Evolutionary conservation across 2,888 invertebrate species (phyloP).

Genomic region (Eubasilissa splendida): DNA sequence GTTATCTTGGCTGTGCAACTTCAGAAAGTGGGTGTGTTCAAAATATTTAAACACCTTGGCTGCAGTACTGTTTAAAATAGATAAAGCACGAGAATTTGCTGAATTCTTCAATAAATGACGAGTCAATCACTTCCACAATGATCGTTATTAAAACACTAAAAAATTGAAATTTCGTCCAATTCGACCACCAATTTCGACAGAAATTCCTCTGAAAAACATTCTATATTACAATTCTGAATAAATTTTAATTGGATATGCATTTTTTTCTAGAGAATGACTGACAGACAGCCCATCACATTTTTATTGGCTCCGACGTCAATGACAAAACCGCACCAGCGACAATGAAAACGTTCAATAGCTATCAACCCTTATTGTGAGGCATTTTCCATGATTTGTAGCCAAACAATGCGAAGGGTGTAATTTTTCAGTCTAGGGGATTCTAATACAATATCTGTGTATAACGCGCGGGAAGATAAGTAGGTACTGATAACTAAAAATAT

Average conservation of each 20-base stretch:
- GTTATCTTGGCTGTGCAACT: too few relatives aligned
- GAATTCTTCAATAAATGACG: too few relatives aligned
- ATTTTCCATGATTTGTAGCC: slow-evolving; percentile 27
- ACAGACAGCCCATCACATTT: slow-evolving; percentile 8
- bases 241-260: slow-evolving; percentile 22
- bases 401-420: slow-evolving; percentile 20
- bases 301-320: slow-evolving; percentile 13
- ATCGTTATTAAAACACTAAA: not conserved
- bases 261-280: not conserved
- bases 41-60: too few relatives aligned
- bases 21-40: too few relatives aligned
- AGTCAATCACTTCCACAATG: too few relatives aligned
- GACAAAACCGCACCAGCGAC: slow-evolving; percentile 12
- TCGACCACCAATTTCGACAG: slow-evolving; percentile 14
- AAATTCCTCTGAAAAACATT: not conserved
- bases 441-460: not conserved
- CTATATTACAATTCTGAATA: slow-evolving; percentile 1
- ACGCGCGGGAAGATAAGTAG: not conserved
- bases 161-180: not conserved
- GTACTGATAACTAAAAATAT: too few relatives aligned
- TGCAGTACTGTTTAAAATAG: too few relatives aligned
- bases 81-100: too few relatives aligned
- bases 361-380: slow-evolving; percentile 12
- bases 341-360: slow-evolving; percentile 9
- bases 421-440: slow-evolving; percentile 37